Conservation (phyloP, 2,888 invertebrate species). For the Theretra japonica region DNA sequence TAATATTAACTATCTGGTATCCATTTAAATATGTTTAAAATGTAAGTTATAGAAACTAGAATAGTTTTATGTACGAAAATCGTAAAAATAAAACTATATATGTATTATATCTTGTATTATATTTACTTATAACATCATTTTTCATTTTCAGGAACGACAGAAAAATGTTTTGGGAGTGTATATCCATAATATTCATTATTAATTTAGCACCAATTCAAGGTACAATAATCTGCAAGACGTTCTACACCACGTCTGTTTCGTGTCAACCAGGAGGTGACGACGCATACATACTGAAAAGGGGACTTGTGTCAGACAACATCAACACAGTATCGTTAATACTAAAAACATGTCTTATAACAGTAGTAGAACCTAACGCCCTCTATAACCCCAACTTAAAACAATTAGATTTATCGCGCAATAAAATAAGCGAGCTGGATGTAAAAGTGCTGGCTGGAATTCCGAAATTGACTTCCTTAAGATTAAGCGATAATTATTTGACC, state of each 20-base stretch:
- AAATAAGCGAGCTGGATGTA: slow-evolving; percentile 52
- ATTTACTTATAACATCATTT: neutral
- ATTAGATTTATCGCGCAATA: slow-evolving; percentile 63
- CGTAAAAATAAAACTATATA: too few relatives aligned
- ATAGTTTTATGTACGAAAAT: too few relatives aligned
- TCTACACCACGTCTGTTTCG: slow-evolving; percentile 41
- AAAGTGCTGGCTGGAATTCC: slow-evolving; percentile 58
- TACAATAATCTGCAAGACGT: slow-evolving; percentile 42
- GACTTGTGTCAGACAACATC: slow-evolving; percentile 53
- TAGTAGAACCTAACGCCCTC: slow-evolving; percentile 57
- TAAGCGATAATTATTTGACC: slow-evolving; percentile 58
- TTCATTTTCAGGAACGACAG: neutral
- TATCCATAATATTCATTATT: neutral
- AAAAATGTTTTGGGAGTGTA: neutral
- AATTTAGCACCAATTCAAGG: slow-evolving; percentile 3
- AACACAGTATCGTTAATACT: slow-evolving; percentile 48
- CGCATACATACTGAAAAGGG: slow-evolving; percentile 43
- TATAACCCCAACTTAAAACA: slow-evolving; percentile 51
- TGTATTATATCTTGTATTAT: too few relatives aligned
- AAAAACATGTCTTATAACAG: slow-evolving; percentile 47
- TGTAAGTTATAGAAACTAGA: too few relatives aligned
- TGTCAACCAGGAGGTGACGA: slow-evolving; percentile 47
- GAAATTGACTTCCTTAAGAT: slow-evolving; percentile 55
- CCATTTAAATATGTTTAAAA: too few relatives aligned
- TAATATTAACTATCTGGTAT: too few relatives aligned